Percentiles rank a stretch among this genome's conserved stretches.
These are phyloP conservation scores for Leptodirus hochenwartii DNA, from an alignment of 2,888 invertebrate species.

Conservation along the genomic window DNA sequence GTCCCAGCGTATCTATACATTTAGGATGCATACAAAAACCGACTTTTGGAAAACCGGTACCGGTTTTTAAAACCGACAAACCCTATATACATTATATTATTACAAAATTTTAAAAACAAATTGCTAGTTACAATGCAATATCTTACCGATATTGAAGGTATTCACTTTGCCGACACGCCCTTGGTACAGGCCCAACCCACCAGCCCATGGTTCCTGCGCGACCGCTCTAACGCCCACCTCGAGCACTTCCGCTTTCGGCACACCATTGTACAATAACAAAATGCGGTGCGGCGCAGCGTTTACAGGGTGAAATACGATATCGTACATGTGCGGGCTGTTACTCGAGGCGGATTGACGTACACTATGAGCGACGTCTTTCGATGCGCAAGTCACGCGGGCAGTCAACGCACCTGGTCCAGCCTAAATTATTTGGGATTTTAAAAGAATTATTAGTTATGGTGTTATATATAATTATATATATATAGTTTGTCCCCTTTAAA, in stretches of 20 bases:
- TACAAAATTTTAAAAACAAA: too few relatives aligned
- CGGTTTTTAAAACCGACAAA: too few relatives aligned
- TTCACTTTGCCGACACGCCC: slow-evolving; percentile 66
- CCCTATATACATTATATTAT: too few relatives aligned
- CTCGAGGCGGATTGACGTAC: slow-evolving; percentile 43
- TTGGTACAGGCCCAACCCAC: slow-evolving; percentile 67
- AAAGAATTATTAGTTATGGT: too few relatives aligned
- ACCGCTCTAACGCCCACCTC: slow-evolving; percentile 31
- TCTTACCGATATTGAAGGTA: slow-evolving; percentile 76
- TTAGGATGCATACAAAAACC: too few relatives aligned
- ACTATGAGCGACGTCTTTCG: slow-evolving; percentile 64
- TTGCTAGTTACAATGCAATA: too few relatives aligned
- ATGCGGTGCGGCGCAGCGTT: slow-evolving; percentile 76
- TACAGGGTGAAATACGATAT: slow-evolving; percentile 75
- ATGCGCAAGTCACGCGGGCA: slow-evolving; percentile 64
- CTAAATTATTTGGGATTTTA: too few relatives aligned
- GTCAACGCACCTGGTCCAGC: slow-evolving; percentile 70
- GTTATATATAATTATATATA: too few relatives aligned
- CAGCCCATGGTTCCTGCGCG: slow-evolving; percentile 37
- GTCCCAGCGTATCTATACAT: slow-evolving; percentile 70
- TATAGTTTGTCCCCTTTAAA: too few relatives aligned
- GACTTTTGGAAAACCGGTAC: too few relatives aligned
- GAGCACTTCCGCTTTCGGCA: slow-evolving; percentile 43
- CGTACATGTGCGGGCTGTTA: slow-evolving; percentile 53
- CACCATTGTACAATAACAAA: slow-evolving; percentile 70